Evolutionary conservation across 2,888 invertebrate species (phyloP), one percentile per base, ranked within the genome.

Genomic region (Congeria kusceri): DNA sequence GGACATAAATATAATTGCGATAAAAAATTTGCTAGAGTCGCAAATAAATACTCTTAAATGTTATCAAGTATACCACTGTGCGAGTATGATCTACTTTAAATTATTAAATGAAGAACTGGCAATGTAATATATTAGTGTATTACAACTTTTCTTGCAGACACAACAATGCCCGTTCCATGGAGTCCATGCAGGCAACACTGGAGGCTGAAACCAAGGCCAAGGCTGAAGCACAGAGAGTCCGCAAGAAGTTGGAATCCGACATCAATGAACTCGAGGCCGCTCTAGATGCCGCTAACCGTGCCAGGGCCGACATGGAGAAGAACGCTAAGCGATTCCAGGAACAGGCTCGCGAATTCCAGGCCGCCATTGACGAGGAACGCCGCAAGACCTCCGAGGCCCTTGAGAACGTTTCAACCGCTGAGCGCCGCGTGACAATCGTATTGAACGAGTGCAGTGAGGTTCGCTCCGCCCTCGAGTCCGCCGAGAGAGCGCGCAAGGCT

Each of bases 211-310:
- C 98, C 94, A 98, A 98, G 96, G 99, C 99, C 93, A 99, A 99
- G 95, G 98, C 98, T 95, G 99, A 99, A 96, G 99, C 99, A 89
- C 96, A 99, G 92, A 97, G 99, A 95, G 98, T 99, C 97, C 99
- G 99, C 97, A 99, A 99, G 97, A 99, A 99, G 96, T 96, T 99
- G 94, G 99, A 99, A 95, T 97, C 97, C 91, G 99, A 99, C 95
- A 99, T 99, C 95, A 99, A 99, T 94, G 99, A 99, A 95, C 96
- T 99, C 85, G 99, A 99, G 94, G 98, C 99, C 92, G 98, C 98
- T 93, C 95, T 99, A 94, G 99, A 99, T 95, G 98, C 98, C 94
- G 98, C 99, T 94, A 99, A 99, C 96, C 98, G 98, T 95, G 98
- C 98, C 93, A 98, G 98, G 94, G 98, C 98, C 92, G 98, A 99